Evolutionary conservation across 2,113 vertebrate species (phyloP).

Genomic region (Tragelaphus imberbis): DNA sequence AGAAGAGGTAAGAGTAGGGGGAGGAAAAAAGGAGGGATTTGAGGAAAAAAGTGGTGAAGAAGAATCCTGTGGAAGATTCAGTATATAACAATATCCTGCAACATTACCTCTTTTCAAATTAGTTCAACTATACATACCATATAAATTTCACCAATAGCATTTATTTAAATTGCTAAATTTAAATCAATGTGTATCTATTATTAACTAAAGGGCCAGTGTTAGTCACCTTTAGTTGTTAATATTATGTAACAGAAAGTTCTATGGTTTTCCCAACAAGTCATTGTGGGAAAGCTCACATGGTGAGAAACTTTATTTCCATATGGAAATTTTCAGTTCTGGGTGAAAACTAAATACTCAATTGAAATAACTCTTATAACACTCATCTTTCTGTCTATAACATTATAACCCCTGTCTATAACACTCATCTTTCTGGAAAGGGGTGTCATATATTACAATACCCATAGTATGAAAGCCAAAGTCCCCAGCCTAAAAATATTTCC

Average conservation of each 20-base stretch:
- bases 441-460: neutral
- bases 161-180: neutral
- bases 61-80: neutral
- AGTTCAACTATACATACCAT: neutral
- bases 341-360: slow-evolving; percentile 45
- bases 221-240: neutral
- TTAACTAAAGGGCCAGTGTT: neutral
- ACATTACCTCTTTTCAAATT: neutral
- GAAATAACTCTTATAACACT: neutral
- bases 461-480: neutral
- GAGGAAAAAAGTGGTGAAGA: neutral
- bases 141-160: neutral
- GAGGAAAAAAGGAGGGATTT: neutral
- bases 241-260: neutral
- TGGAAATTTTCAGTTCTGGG: slow-evolving; percentile 27
- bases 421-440: neutral
- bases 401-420: neutral
- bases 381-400: neutral
- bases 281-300: neutral
- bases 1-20: neutral
- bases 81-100: neutral
- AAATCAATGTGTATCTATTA: neutral
- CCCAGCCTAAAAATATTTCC: neutral
- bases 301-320: neutral
- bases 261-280: neutral